phyloP scores from a whole-genome alignment of 2,888 invertebrate species.

The Iselma pallidipennis region DNA sequence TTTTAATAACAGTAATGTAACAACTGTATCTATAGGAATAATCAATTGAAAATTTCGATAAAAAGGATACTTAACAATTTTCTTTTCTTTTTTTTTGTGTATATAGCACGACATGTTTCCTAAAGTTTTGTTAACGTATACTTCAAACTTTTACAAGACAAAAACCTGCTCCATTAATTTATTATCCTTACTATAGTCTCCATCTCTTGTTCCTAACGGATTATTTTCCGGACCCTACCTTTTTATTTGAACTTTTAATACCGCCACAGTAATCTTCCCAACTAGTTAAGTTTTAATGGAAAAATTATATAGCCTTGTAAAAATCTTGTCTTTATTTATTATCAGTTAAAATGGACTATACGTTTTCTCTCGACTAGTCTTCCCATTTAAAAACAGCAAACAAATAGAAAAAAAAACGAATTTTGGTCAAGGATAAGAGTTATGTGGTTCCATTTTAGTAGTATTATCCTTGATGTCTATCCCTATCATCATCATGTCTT shows the following conservation, averaged over 20 bases:
- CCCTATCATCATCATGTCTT: slow-evolving; percentile 3
- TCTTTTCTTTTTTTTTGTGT: too few species aligned
- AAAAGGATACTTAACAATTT: too few species aligned
- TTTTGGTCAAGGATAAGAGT: neutral
- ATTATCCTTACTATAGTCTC: too few species aligned
- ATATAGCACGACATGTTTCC: too few species aligned
- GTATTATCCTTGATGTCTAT: slow-evolving; percentile 7
- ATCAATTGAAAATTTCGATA: too few species aligned
- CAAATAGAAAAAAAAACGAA: neutral
- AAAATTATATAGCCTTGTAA: neutral
- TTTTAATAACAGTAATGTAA: too few species aligned
- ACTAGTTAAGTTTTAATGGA: neutral
- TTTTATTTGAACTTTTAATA: neutral
- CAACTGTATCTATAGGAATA: too few species aligned
- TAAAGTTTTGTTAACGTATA: too few species aligned
- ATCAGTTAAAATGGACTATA: neutral
- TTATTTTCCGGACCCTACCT: too few species aligned
- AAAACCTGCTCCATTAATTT: too few species aligned
- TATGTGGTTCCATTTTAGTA: neutral
- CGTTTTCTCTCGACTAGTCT: neutral
- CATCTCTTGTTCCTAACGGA: too few species aligned
- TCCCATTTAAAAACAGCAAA: neutral
- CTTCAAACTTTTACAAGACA: too few species aligned
- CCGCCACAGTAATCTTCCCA: neutral
- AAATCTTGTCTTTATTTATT: neutral